Evolutionary conservation across 2,113 vertebrate species (phyloP), one percentile per base, ranked within the genome.

Genomic region (Hirundichthys speculiger): DNA sequence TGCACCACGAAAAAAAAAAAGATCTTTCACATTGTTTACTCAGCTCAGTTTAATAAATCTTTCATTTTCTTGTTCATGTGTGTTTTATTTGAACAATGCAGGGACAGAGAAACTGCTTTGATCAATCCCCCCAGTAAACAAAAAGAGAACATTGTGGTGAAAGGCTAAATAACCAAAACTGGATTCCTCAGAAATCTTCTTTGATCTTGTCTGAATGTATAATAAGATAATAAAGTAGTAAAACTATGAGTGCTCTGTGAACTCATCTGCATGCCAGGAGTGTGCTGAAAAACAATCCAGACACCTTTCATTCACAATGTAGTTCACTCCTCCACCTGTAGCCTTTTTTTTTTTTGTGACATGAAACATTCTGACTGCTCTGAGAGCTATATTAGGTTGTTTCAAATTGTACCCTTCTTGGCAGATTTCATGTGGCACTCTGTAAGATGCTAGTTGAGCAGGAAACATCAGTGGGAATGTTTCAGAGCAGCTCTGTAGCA

Each of bases 171-270:
- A 72, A 75, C 53, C 43, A 60, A 72, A 69, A 63, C 38, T 50
- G 38, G 13, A 81, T 79, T 76, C 70, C 79, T 79, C 60, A 45
- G 58, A 75, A 63, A 69, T 42, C 46, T 68, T 61, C 79, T 84
- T 82, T 88, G 83, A 84, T 86, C 67, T 56, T 11, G 13, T 48
- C 46, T 50, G 67, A 61, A 34, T 34, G 3, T 34, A 34, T 34
- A 10, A 34, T 34, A 34, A 34, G 30, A 34, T 34, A 10, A 34
- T 34, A 34, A 34, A 10, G 30, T 34, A 34, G 30, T 34, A 34
- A 34, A 34, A 34, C 30, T 10, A 34, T 10, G 1, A 34, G 11
- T 7, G 30, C 30, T 34, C 11, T 34, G 30, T 3, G 30, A 34
- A 4, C 11, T 34, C 30, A 7, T 10, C 6, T 34, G 30, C 6